Conservation (phyloP, 2,113 vertebrate species). For the Calyptomena viridis region DNA sequence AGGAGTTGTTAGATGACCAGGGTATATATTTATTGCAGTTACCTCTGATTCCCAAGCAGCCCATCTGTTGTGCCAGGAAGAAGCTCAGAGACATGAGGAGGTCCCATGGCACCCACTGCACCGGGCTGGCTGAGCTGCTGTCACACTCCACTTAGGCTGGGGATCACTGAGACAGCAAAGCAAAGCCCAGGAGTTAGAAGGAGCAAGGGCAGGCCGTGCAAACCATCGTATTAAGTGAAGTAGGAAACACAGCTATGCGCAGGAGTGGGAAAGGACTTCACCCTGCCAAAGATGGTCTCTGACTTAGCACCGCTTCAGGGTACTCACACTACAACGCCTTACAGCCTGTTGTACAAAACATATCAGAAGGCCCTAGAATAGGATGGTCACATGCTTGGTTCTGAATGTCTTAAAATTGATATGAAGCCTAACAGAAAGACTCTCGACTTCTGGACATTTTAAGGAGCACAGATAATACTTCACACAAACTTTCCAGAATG, state of each 20-base stretch:
- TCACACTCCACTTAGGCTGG: rapidly evolving
- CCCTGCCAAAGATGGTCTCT: neutral
- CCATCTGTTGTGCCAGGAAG: neutral
- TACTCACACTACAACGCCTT: neutral
- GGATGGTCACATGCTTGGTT: neutral
- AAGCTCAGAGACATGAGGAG: neutral
- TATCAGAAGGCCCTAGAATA: neutral
- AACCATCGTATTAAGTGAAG: neutral
- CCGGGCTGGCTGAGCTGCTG: neutral
- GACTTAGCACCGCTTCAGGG: neutral
- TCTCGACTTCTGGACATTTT: neutral
- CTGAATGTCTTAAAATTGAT: neutral
- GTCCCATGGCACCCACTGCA: neutral
- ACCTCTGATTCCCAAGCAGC: neutral
- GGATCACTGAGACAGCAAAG: neutral
- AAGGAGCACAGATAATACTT: neutral
- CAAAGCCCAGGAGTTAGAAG: neutral
- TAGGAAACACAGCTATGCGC: rapidly evolving
- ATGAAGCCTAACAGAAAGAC: neutral
- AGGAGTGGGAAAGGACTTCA: neutral
- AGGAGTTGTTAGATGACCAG: neutral
- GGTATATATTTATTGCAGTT: neutral
- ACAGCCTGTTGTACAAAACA: neutral
- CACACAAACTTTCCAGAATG: neutral
- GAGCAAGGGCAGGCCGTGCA: neutral